A percentile compares a stretch with the other conserved stretches of the same genome.
Evolutionary conservation across 1,140 invertebrate species (phyloP).

Genomic region (Patella vulgata): DNA sequence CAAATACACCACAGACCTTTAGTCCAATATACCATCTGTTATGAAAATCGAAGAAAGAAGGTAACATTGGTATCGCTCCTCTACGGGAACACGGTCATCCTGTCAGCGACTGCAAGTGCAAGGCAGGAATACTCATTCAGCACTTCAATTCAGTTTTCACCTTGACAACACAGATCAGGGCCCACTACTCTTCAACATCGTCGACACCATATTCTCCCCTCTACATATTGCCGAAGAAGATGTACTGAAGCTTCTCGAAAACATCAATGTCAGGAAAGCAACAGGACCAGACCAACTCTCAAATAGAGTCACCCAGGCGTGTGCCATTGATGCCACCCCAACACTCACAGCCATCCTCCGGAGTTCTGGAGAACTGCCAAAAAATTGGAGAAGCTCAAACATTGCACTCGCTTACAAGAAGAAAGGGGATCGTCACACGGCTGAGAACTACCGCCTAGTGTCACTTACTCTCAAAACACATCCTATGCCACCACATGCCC

Average conservation of each 20-base stretch:
- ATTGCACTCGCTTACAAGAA: no score
- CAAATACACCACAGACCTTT: not conserved
- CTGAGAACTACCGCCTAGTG: slow-evolving; percentile 29
- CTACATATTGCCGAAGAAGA: not conserved
- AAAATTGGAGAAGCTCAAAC: no score
- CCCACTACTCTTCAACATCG: not conserved
- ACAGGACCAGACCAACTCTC: slow-evolving; percentile 6
- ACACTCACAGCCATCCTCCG: no score
- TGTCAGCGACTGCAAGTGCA: not conserved
- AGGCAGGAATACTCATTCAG: not conserved
- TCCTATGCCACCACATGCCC: slow-evolving; percentile 21
- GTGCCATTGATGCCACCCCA: not conserved
- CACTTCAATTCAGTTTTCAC: slow-evolving; percentile 29
- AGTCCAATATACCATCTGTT: no score
- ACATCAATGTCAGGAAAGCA: no score
- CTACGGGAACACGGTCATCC: slow-evolving; percentile 6
- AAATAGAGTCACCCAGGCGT: not conserved
- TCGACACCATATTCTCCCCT: not conserved
- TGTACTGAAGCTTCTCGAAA: not conserved
- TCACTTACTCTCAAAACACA: slow-evolving; percentile 26
- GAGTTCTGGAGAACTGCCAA: no score
- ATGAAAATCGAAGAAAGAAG: slow-evolving; percentile 24
- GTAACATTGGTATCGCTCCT: slow-evolving; percentile 19
- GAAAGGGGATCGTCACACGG: slow-evolving; percentile 12
- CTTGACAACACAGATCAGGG: not conserved